Conservation (phyloP, 2,797 vertebrate genomes). For the Todus mexicanus region DNA sequence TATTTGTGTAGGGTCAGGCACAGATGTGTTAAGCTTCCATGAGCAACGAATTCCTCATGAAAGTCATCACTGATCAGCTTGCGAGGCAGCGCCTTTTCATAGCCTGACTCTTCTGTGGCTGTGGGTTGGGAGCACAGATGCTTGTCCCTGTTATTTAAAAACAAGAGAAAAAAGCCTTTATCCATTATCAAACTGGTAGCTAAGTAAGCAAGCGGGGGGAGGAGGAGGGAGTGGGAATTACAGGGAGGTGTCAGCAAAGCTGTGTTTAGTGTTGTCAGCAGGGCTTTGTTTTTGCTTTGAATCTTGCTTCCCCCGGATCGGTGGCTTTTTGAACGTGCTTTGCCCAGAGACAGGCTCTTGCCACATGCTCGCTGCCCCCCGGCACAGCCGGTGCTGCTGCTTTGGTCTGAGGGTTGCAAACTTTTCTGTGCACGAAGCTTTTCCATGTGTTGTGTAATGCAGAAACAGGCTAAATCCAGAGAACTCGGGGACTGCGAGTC, state of each 20-base stretch:
- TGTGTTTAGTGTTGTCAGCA: background rate
- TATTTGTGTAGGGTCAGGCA: background rate
- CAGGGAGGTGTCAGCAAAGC: constrained; percentile 20
- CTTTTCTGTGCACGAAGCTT: accelerated
- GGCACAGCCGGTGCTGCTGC: background rate
- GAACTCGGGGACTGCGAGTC: accelerated
- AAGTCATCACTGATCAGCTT: background rate
- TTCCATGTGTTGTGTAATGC: accelerated
- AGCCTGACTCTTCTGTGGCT: background rate
- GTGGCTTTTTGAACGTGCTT: background rate
- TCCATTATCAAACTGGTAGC: background rate
- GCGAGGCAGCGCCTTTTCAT: background rate
- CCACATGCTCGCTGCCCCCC: accelerated
- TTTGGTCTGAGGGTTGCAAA: accelerated
- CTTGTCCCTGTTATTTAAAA: constrained; percentile 35
- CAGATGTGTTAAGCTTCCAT: background rate
- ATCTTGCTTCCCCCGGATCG: background rate
- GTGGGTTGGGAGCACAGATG: constrained; percentile 58
- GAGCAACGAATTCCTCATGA: background rate
- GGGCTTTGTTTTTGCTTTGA: background rate
- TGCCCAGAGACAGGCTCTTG: background rate
- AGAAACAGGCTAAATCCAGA: background rate
- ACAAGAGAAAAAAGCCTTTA: background rate
- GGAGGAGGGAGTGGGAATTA: constrained; percentile 12
- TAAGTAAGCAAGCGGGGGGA: background rate